Percentiles rank a stretch among this genome's conserved stretches.
Evolutionary conservation across 2,888 invertebrate genomes (phyloP).

Genomic region (Lochmaea crataegi): DNA sequence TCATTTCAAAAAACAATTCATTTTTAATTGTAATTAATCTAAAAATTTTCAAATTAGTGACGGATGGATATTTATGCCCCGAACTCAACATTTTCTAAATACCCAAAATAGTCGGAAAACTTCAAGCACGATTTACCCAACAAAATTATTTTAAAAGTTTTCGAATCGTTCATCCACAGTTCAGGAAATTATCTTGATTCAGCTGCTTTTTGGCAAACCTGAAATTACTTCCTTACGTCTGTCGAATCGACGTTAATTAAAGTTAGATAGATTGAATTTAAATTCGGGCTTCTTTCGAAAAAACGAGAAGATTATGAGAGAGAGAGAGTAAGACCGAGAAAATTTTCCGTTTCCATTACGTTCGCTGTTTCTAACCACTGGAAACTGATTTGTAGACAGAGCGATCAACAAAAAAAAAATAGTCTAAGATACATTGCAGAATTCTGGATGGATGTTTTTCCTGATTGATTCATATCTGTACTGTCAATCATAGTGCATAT

Average conservation of each 20-base stretch:
- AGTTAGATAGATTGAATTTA: neutral
- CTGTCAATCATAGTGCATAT: too few relatives aligned
- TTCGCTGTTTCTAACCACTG: too few relatives aligned
- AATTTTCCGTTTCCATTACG: neutral
- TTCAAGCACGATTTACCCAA: neutral
- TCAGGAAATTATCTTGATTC: neutral
- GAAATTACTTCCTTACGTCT: neutral
- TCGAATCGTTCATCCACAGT: neutral
- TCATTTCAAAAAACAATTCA: too few relatives aligned
- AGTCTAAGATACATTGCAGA: too few relatives aligned
- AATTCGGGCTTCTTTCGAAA: neutral
- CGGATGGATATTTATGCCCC: too few relatives aligned
- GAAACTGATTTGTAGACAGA: too few relatives aligned
- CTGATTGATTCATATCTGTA: too few relatives aligned
- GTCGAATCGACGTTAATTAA: neutral
- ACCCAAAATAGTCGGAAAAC: neutral
- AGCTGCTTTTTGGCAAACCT: neutral
- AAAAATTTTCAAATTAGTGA: too few relatives aligned
- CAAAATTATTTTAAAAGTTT: neutral
- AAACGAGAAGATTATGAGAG: neutral
- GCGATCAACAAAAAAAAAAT: too few relatives aligned
- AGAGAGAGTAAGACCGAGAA: neutral
- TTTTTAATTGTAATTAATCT: too few relatives aligned
- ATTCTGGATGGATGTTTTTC: too few relatives aligned
- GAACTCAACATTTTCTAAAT: neutral